phyloP scores from a whole-genome alignment of 1,140 invertebrate species.

The Augochlora pura region DNA sequence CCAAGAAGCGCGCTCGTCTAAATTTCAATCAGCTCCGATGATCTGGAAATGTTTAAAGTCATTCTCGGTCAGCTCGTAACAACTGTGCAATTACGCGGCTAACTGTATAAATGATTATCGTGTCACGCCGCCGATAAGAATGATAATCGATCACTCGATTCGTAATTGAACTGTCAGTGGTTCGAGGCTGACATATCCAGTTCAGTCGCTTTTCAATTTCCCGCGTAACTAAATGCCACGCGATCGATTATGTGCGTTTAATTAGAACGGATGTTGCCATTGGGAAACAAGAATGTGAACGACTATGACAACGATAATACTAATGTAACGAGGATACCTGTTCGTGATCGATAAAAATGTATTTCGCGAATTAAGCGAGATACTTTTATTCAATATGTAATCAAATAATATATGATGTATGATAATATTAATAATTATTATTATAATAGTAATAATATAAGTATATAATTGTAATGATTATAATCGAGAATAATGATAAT shows the following conservation, averaged over 20 bases:
- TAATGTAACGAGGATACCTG: too few species aligned
- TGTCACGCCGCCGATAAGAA: slow-evolving; percentile 17
- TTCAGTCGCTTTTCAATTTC: slow-evolving; percentile 31
- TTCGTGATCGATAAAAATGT: too few species aligned
- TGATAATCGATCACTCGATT: slow-evolving; percentile 29
- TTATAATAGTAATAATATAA: too few species aligned
- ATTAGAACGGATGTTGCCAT: background rate
- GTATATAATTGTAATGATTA: too few species aligned
- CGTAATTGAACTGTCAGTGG: slow-evolving; percentile 18
- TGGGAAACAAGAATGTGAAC: too few species aligned
- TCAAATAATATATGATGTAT: too few species aligned
- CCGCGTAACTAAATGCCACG: background rate
- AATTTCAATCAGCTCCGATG: slow-evolving; percentile 25
- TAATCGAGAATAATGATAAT: too few species aligned
- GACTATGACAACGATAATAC: too few species aligned
- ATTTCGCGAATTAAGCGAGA: too few species aligned
- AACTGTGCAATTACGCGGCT: background rate
- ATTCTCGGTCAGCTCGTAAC: background rate
- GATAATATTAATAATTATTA: too few species aligned
- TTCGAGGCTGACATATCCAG: slow-evolving; percentile 1
- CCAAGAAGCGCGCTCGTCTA: background rate
- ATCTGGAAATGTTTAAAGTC: background rate
- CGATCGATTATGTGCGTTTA: background rate
- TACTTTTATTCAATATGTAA: too few species aligned
- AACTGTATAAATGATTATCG: slow-evolving; percentile 13